phyloP scores from a whole-genome alignment of 2,797 vertebrate species.

The Perodicticus potto region DNA sequence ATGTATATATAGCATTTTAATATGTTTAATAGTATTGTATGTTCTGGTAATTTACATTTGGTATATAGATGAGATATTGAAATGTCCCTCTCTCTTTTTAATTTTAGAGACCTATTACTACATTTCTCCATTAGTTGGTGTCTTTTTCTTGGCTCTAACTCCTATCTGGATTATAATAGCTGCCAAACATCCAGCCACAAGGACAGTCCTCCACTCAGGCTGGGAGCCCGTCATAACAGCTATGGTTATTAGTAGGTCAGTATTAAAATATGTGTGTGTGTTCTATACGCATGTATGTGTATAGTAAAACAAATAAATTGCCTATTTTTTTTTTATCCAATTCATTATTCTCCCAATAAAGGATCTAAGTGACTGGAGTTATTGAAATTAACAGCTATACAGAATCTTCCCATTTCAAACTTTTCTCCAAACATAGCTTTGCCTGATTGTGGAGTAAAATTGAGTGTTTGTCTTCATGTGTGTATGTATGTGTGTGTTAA shows the following conservation, averaged over 20 bases:
- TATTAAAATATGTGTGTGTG: conserved; percentile 1
- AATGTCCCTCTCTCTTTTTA: conserved; percentile 46
- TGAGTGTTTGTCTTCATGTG: neutral
- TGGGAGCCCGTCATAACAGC: conserved; percentile 99
- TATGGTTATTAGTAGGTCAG: conserved; percentile 98
- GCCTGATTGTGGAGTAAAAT: neutral
- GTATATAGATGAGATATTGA: conserved; percentile 30
- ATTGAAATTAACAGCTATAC: neutral
- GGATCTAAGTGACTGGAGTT: neutral
- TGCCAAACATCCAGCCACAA: conserved; percentile 97
- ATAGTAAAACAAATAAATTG: neutral
- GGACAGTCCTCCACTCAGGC: conserved; percentile 96
- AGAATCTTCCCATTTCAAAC: neutral
- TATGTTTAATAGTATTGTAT: neutral
- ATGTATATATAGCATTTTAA: neutral
- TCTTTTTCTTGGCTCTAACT: conserved; percentile 97
- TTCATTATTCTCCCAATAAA: neutral
- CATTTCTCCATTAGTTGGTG: conserved; percentile 95
- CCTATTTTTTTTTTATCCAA: neutral
- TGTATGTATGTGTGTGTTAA: conserved; percentile 5
- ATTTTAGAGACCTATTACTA: conserved; percentile 94
- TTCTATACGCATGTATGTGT: neutral
- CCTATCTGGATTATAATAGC: conserved; percentile 97
- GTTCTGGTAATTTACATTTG: neutral
- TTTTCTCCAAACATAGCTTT: conserved; percentile 24